phyloP scores from a whole-genome alignment of 2,888 invertebrate genomes.

The Xestoiulus laeticollis region DNA sequence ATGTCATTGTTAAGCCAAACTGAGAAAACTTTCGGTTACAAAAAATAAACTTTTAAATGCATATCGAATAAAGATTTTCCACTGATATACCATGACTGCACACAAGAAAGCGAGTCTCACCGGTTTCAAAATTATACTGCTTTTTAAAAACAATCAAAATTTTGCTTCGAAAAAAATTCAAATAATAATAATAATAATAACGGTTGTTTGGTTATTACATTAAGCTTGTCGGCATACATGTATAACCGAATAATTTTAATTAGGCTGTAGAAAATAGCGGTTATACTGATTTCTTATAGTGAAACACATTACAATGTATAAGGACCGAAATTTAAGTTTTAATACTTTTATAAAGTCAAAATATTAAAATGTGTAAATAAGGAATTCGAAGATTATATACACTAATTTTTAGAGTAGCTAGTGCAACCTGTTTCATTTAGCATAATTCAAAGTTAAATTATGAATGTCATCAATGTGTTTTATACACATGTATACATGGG shows the following conservation, averaged over 20 bases:
- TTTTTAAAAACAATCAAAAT: slow-evolving; percentile 39
- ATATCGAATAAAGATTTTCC: slow-evolving; percentile 51
- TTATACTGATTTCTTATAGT: no score
- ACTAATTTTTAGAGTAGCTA: no score
- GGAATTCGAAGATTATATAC: no score
- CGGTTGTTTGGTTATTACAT: not conserved
- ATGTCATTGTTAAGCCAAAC: slow-evolving; percentile 47
- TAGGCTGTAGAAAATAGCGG: no score
- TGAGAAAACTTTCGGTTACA: slow-evolving; percentile 22
- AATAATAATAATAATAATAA: not conserved
- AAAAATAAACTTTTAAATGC: slow-evolving; percentile 46
- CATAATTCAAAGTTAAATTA: not conserved
- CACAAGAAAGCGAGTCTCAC: slow-evolving; percentile 20
- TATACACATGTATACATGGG: no score
- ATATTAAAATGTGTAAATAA: no score
- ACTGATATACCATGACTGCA: slow-evolving; percentile 48
- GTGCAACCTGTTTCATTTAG: not conserved
- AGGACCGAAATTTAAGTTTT: no score
- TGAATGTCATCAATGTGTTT: not conserved
- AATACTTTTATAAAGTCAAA: no score
- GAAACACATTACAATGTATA: not conserved
- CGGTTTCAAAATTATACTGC: not conserved
- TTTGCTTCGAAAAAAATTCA: not conserved
- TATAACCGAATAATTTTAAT: no score
- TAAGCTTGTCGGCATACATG: not conserved